Evolutionary conservation across 2,888 invertebrate genomes (phyloP), one percentile per base, ranked within the genome.

Genomic region (Schrankia costaestrigalis): DNA sequence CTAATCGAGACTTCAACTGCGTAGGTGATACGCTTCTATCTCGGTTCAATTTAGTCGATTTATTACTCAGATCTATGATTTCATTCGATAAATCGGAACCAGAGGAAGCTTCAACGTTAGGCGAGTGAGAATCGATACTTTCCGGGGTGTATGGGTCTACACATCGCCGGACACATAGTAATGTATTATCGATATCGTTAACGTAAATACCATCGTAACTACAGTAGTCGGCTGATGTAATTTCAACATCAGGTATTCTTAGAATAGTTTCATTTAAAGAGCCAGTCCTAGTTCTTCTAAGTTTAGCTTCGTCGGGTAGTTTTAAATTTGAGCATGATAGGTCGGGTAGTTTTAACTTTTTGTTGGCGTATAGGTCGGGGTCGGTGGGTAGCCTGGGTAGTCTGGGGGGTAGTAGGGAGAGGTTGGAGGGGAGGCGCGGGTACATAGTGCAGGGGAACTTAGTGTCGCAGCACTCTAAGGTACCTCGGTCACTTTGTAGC

Each of bases 91-190:
- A 41, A 9, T 78, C 80, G 0, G 78, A 77, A 0, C 65, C 71
- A 0, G 70, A 82, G 0, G 63, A 66, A 0, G 58, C 54, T 21
- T 86, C 91, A 0, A 90, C 86, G 41, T 89, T 88, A 0, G 94
- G 94, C 25, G 93, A 93, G 57, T 91, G 93, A 11, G 94, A 94
- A 60, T 94, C 94, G 46, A 91, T 89, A 71, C 94, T 94, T 62
- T 95, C 95, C n/a, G 95, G 95, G 0, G 95, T 95, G 58, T 95
- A 95, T 0, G 95, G 94, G 56, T 94, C 94, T 59, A 91, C 78
- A 61, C 81, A 84, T 2, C 52, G 74, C 1, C 63, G 47, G 0
- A 78, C 79, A 5, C 71, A 71, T 0, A 91, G 63, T 13, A 89
- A 63, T 1, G 89, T 84, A 3, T 78, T 82, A 50, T 91, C 91